Evolutionary conservation across 2,888 invertebrate species (phyloP).

Genomic region (Yponomeuta evonymella): DNA sequence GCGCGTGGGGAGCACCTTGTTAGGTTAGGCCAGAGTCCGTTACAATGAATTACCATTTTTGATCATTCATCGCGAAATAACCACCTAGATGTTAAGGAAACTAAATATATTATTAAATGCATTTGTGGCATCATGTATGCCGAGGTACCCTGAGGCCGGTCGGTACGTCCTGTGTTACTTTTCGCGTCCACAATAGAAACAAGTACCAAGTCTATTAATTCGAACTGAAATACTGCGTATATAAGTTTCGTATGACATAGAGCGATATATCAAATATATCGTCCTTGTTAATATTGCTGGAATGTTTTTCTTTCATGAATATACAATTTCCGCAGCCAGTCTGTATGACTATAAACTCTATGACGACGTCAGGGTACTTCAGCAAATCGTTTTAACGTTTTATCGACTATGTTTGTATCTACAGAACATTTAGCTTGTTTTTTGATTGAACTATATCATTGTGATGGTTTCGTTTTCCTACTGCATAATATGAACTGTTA

Average conservation of each 20-base stretch:
- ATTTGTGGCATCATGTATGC: slow-evolving; percentile 41
- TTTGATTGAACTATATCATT: slow-evolving; percentile 53
- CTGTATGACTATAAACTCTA: slow-evolving; percentile 60
- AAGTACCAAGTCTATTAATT: slow-evolving; percentile 25
- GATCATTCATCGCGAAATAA: slow-evolving; percentile 76
- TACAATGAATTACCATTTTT: slow-evolving; percentile 59
- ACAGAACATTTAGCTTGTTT: slow-evolving; percentile 69
- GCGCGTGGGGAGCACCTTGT: slow-evolving; percentile 49
- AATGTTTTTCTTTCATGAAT: slow-evolving; percentile 24
- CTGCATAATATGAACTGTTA: slow-evolving; percentile 68
- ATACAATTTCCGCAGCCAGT: slow-evolving; percentile 37
- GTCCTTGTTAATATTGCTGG: slow-evolving; percentile 29
- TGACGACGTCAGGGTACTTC: slow-evolving; percentile 40
- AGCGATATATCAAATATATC: slow-evolving; percentile 63
- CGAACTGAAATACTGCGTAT: slow-evolving; percentile 6
- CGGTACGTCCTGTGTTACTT: slow-evolving; percentile 39
- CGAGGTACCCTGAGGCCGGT: slow-evolving; percentile 43
- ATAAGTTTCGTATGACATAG: slow-evolving; percentile 26
- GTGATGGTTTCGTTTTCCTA: slow-evolving; percentile 74
- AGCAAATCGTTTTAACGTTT: slow-evolving; percentile 48
- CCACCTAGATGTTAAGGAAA: slow-evolving; percentile 55
- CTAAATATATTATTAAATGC: slow-evolving; percentile 60
- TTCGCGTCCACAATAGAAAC: slow-evolving; percentile 49
- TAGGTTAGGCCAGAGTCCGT: not conserved
- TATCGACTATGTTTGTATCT: slow-evolving; percentile 69